Base-by-base conservation (phyloP, 2,888 invertebrate species). In the Dryadula phaetusa region DNA sequence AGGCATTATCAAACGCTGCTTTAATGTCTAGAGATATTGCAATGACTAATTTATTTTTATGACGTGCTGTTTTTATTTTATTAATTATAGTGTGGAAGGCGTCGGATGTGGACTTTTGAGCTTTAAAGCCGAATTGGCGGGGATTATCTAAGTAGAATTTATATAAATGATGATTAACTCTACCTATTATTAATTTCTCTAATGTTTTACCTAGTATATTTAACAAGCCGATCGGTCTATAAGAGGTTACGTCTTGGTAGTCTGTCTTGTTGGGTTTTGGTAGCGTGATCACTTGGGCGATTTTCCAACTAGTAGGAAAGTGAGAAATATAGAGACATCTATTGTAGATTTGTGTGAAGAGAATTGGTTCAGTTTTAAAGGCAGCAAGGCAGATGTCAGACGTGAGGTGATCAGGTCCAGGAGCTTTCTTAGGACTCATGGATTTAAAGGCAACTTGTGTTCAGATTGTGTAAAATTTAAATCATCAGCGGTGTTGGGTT, bases 1-100 rank as follows among this genome's bases (percentile, higher is more conserved):
- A 70, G 12, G 70, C 65, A 12, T 65, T 49, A 0, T 49, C 49
- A 1, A 49, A 49, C 3, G 49, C 49, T 0, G 49, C 49, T 28
- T 16, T 49, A 7, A 49, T 49, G 3, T 49, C 49, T 1, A 49
- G 1, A 0, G 49, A 49, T 0, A 49, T 2, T 0, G 49, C 49
- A 2, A 49, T 25, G 6, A 25, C 49, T 0, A 49, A 5, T 25
- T 49, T 49, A 2, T n/a, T 44, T 3, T 10, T 44, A 3, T 18
- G 8, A 0, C 16, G 3, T 2, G 18, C 44, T 18, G 10, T 10
- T 10, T 44, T 44, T 10, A 44, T 18, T 3, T 10, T 2, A 10
- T 18, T 10, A 3, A 18, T 18, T 44, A 18, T 18, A 8, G 18
- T 10, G 10, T 18, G 2, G 2, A 44, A 6, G 0, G 44, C 44